These are phyloP conservation scores for Acanthosepion lycidas DNA, from an alignment of 2,888 invertebrate genomes.

Conservation along the genomic window DNA sequence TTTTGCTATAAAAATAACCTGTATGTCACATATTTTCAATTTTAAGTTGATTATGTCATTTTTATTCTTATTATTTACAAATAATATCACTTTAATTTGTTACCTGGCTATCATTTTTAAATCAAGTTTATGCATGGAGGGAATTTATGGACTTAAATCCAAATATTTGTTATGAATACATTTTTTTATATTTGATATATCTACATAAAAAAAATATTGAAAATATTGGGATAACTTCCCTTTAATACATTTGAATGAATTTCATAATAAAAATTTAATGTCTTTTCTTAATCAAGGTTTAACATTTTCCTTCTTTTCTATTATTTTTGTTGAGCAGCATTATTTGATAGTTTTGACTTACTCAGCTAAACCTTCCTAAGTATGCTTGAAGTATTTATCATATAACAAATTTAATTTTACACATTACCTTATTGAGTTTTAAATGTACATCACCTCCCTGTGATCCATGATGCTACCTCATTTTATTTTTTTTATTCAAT, in stretches of 20 bases:
- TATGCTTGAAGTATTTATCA: neutral
- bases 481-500: neutral
- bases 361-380: neutral
- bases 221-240: neutral
- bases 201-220: no score
- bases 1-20: neutral
- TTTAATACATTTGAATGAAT: neutral
- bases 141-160: neutral
- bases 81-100: neutral
- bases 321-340: neutral
- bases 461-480: neutral
- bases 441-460: no score
- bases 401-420: neutral
- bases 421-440: no score
- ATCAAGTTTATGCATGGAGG: neutral
- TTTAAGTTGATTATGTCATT: neutral
- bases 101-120: neutral
- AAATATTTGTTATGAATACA: conserved; percentile 1
- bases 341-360: neutral
- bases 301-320: neutral
- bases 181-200: no score
- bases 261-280: neutral
- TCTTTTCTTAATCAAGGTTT: conserved; percentile 17
- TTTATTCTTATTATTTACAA: no score
- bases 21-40: neutral